phyloP scores from a whole-genome alignment of 2,797 vertebrate species.

The Aldrovandia affinis region DNA sequence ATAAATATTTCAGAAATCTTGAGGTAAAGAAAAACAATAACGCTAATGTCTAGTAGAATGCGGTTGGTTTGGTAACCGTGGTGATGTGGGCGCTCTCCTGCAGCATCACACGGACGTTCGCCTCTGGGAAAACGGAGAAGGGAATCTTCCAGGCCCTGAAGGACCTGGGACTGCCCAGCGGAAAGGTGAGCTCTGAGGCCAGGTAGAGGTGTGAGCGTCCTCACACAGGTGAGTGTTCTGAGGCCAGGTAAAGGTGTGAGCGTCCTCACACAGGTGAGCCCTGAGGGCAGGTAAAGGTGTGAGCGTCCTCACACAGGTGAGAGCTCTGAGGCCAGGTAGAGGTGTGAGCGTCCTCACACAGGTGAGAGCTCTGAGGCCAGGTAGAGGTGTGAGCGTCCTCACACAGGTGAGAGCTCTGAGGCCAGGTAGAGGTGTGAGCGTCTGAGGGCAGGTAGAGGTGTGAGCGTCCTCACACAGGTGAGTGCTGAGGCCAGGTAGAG shows the following conservation, averaged over 20 bases:
- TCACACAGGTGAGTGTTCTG: too few species aligned
- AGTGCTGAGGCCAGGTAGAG: neutral
- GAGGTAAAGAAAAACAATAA: too few species aligned
- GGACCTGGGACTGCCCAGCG: constrained; percentile 95
- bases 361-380: neutral
- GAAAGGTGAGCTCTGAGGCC: constrained; percentile 87
- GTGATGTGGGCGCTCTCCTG: neutral
- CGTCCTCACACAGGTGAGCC: too few species aligned
- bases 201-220: too few species aligned
- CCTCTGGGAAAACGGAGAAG: constrained; percentile 98
- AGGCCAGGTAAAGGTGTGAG: too few species aligned
- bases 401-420: neutral
- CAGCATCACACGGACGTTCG: constrained; percentile 97
- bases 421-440: neutral
- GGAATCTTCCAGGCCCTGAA: constrained; percentile 98
- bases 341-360: neutral
- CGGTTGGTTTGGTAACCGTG: neutral
- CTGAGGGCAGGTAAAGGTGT: neutral
- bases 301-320: neutral
- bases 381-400: neutral
- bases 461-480: neutral
- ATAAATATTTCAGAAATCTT: too few species aligned
- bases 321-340: neutral
- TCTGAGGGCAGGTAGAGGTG: neutral
- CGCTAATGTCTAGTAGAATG: neutral